Evolutionary conservation across 1,140 invertebrate species (phyloP).

Genomic region (Tetramorium alpestre): DNA sequence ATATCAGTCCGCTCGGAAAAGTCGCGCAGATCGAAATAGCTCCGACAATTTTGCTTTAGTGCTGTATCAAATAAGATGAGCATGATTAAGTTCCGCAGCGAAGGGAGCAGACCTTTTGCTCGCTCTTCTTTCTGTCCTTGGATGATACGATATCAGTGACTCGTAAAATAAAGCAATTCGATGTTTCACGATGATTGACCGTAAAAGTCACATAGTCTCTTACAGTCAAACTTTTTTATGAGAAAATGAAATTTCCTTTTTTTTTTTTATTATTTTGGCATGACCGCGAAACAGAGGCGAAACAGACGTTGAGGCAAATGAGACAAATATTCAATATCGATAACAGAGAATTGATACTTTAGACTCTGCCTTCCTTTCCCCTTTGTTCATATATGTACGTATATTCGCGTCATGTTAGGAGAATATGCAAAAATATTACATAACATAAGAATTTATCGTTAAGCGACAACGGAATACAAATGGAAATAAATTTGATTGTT

Average conservation of each 20-base stretch:
- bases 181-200: slow-evolving; percentile 33
- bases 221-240: slow-evolving; percentile 58
- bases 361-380: slow-evolving; percentile 30
- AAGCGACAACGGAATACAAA: slow-evolving; percentile 64
- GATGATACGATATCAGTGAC: slow-evolving; percentile 35
- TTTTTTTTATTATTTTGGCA: slow-evolving; percentile 28
- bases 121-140: neutral
- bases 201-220: slow-evolving; percentile 6
- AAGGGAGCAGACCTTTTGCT: neutral
- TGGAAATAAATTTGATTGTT: slow-evolving; percentile 49
- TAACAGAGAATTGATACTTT: slow-evolving; percentile 65
- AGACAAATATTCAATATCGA: slow-evolving; percentile 71
- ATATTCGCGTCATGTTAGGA: slow-evolving; percentile 10
- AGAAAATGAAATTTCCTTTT: slow-evolving; percentile 54
- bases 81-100: neutral
- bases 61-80: slow-evolving; percentile 29
- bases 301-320: slow-evolving; percentile 4
- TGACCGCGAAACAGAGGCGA: slow-evolving; percentile 18
- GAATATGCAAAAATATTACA: slow-evolving; percentile 33
- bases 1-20: neutral
- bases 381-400: slow-evolving; percentile 32
- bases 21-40: neutral
- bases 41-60: slow-evolving; percentile 7
- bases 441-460: slow-evolving; percentile 50
- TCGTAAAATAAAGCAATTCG: slow-evolving; percentile 38